Base-by-base conservation (phyloP, 1,140 invertebrate genomes). In the Drosophila teissieri region DNA sequence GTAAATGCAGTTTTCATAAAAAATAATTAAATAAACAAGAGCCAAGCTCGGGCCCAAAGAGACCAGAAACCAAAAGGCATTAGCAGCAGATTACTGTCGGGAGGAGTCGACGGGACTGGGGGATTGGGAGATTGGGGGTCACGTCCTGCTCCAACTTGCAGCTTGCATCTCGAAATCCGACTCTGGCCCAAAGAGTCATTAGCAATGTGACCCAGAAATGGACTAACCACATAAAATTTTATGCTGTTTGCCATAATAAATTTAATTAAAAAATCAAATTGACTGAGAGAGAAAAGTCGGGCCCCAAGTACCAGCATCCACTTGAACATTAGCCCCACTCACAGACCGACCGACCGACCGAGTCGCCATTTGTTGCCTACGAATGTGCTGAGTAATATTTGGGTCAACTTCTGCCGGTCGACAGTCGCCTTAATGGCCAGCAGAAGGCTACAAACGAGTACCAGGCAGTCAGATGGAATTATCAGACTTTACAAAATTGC, bases 181-280 rank as follows among this genome's bases (percentile, higher is more conserved):
- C 40, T 48, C 72, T 40, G 55, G 34, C 39, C 34, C 58, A 49
- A 52, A 62, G 63, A 75, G 65, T 88, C 83, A 79, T 88, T 88
- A 88, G 82, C 79, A 78, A 69, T 79, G 56, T 79, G 82, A 83
- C 83, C 82, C 79, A 82, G 79, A 88, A 82, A 75, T 55, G 75
- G 73, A 65, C 70, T 78, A 73, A 73, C 79, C 82, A 75, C 83
- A 86, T 86, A 70, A 82, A 88, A 88, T 79, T 82, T 76, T 75
- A 88, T 86, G 83, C 79, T 68, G 72, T 69, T 86, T 82, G 78
- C 70, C 51, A 61, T 77, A 86, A 88, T 83, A 86, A 88, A 86
- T 83, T 76, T 79, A 86, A 86, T 86, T 81, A 85, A 60, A 81
- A 78, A 67, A 65, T 53, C 49, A 81, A 78, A 86, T 67, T 68